These are phyloP conservation scores for Dendrocincla tyrannina DNA, from an alignment of 2,797 vertebrate genomes.

Conservation along the genomic window DNA sequence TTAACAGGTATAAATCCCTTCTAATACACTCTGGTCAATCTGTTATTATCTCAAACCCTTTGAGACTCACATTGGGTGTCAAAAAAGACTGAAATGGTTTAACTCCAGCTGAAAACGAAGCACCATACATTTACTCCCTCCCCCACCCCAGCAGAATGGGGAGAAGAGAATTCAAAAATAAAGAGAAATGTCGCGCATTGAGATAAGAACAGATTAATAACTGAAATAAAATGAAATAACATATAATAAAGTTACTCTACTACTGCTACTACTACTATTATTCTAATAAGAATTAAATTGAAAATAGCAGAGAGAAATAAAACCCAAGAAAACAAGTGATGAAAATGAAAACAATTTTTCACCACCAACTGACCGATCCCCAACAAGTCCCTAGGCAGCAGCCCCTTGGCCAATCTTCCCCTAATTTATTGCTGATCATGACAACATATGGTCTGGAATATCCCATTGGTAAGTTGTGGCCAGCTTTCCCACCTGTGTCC, in stretches of 20 bases:
- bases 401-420: not conserved
- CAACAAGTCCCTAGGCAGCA: not conserved
- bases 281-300: not conserved
- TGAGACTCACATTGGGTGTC: not conserved
- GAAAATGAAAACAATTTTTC: not conserved
- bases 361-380: accelerated
- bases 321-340: not conserved
- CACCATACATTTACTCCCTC: not conserved
- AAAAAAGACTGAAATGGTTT: not conserved
- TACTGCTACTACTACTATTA: not conserved
- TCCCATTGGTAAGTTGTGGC: not conserved
- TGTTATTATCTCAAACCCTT: not conserved
- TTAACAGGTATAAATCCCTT: not conserved
- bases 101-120: not conserved
- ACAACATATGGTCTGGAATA: not conserved
- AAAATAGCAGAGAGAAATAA: not conserved
- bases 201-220: not conserved
- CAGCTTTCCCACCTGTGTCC: accelerated
- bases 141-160: not conserved
- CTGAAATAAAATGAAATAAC: not conserved
- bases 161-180: not conserved
- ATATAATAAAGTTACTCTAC: not conserved
- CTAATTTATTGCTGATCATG: not conserved
- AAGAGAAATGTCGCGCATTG: not conserved
- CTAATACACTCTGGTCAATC: not conserved